Evolutionary conservation across 2,797 vertebrate species (phyloP).

Genomic region (Sebastes taczanowskii): DNA sequence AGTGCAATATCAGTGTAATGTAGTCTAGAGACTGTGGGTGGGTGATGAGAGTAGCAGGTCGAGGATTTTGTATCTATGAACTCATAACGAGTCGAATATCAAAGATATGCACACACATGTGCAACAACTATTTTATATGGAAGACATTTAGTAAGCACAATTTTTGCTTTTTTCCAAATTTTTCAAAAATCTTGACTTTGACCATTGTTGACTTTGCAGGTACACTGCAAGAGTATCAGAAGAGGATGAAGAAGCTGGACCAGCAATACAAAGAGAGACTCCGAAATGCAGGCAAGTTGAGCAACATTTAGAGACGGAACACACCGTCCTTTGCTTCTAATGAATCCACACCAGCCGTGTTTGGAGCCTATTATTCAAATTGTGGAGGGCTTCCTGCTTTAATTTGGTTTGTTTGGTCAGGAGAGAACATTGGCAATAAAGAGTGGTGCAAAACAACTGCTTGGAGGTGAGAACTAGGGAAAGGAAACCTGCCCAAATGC

Average conservation of each 20-base stretch:
- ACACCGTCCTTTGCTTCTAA: neutral
- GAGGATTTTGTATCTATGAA: too few relatives aligned
- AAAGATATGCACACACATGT: too few relatives aligned
- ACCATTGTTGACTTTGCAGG: conserved; percentile 73
- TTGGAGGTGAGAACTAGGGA: neutral
- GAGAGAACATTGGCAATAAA: neutral
- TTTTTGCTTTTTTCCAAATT: too few relatives aligned
- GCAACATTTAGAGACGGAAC: neutral
- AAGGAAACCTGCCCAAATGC: neutral
- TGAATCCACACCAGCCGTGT: neutral
- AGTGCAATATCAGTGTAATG: neutral
- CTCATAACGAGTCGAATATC: too few relatives aligned
- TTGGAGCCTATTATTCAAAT: neutral
- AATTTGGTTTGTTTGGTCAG: neutral
- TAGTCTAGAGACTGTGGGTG: neutral
- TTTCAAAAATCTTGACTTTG: too few relatives aligned
- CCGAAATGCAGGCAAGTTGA: conserved; percentile 90
- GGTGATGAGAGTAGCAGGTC: neutral
- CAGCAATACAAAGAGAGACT: conserved; percentile 98
- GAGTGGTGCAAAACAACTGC: neutral
- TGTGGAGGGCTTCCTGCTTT: neutral
- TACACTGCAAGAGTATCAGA: conserved; percentile 97
- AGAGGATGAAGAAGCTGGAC: conserved; percentile 98
- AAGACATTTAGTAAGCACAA: too few relatives aligned
- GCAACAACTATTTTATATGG: too few relatives aligned